These are phyloP conservation scores for Calliphora vomitoria DNA, from an alignment of 2,888 invertebrate genomes.

Conservation along the genomic window DNA sequence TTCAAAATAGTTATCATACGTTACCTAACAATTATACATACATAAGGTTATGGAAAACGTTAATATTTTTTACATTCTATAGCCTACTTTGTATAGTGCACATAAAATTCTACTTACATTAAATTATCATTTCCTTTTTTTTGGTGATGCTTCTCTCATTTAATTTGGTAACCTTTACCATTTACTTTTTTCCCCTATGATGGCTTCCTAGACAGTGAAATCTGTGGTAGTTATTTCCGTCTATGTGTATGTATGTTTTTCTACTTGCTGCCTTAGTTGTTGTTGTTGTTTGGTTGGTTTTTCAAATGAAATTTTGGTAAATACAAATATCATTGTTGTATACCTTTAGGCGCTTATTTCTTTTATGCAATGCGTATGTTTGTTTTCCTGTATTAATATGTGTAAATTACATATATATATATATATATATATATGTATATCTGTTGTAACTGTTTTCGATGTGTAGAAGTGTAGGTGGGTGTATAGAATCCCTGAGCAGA, in stretches of 20 bases:
- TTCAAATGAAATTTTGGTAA: conserved; percentile 54
- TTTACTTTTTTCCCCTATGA: conserved; percentile 1
- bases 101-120: background rate
- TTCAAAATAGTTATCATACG: too few relatives aligned
- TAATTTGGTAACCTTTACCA: conserved; percentile 49
- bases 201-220: conserved; percentile 35
- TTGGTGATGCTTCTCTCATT: conserved; percentile 45
- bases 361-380: conserved; percentile 59
- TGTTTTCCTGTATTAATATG: conserved; percentile 41
- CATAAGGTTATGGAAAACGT: too few relatives aligned
- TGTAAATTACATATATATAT: conserved; percentile 56
- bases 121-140: conserved; percentile 4
- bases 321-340: conserved; percentile 74
- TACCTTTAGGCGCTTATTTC: conserved; percentile 74
- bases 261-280: conserved; percentile 1
- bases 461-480: conserved; percentile 13
- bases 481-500: background rate
- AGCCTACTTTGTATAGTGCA: conserved; percentile 14
- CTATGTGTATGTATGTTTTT: conserved; percentile 3
- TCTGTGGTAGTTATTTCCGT: background rate
- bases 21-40: too few relatives aligned
- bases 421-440: too few relatives aligned
- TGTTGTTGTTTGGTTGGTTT: conserved; percentile 3
- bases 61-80: background rate
- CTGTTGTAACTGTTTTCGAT: conserved; percentile 40